Conservation (phyloP, 1,140 invertebrate genomes). For the Diplogasteroides magnus region DNA sequence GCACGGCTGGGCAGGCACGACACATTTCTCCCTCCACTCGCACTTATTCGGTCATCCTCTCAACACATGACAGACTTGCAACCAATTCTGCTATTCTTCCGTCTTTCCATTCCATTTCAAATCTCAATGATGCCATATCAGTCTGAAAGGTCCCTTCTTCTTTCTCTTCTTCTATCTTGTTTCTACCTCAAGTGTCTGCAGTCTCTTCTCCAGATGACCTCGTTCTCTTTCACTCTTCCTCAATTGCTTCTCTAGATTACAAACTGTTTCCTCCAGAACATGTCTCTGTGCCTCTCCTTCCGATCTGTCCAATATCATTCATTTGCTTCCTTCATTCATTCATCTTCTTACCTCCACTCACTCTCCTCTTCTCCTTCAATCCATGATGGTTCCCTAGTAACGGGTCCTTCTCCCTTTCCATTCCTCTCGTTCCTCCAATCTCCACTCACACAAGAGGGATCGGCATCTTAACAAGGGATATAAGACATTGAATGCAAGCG, state of each 20-base stretch:
- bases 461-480: no score
- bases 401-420: no score
- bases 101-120: neutral
- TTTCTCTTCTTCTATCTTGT: neutral
- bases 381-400: no score
- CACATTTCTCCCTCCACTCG: neutral
- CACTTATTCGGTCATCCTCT: neutral
- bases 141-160: neutral
- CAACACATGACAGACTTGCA: neutral
- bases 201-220: neutral
- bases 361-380: no score
- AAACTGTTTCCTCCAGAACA: neutral
- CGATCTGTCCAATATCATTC: no score
- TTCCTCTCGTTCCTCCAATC: no score
- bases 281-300: no score
- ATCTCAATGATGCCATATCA: neutral
- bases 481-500: no score
- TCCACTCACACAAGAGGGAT: no score
- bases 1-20: neutral
- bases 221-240: neutral
- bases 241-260: neutral
- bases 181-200: neutral
- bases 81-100: neutral
- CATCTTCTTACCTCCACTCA: no score
- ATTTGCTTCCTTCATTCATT: no score